phyloP scores from a whole-genome alignment of 2,113 vertebrate genomes.

The Malurus alboscapulatus region DNA sequence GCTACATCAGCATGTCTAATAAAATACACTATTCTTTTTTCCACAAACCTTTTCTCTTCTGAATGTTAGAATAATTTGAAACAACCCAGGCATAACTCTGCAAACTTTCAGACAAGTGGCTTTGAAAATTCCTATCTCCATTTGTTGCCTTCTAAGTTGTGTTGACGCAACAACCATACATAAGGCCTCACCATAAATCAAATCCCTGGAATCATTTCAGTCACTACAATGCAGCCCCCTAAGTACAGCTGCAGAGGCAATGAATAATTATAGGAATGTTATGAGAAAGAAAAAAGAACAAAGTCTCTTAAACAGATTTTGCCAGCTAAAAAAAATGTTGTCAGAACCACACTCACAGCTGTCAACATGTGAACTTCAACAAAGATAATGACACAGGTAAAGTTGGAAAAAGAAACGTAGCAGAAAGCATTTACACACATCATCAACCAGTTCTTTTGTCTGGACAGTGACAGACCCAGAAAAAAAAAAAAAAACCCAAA shows the following conservation, averaged over 20 bases:
- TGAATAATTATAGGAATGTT: not conserved
- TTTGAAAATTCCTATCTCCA: not conserved
- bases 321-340: not conserved
- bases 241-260: not conserved
- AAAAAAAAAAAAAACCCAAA: rapidly evolving
- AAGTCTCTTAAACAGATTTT: not conserved
- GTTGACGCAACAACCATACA: not conserved
- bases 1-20: not conserved
- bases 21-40: not conserved
- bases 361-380: not conserved
- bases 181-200: not conserved
- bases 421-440: not conserved
- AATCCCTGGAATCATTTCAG: not conserved
- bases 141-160: not conserved
- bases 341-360: not conserved
- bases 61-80: not conserved
- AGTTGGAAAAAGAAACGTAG: not conserved
- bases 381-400: not conserved
- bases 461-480: rapidly evolving
- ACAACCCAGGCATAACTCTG: not conserved
- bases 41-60: not conserved
- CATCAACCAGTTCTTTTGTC: not conserved
- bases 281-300: not conserved
- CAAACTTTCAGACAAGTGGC: not conserved
- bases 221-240: not conserved